Evolutionary conservation across 1,140 invertebrate genomes (phyloP).

Genomic region (Halotydeus destructor): DNA sequence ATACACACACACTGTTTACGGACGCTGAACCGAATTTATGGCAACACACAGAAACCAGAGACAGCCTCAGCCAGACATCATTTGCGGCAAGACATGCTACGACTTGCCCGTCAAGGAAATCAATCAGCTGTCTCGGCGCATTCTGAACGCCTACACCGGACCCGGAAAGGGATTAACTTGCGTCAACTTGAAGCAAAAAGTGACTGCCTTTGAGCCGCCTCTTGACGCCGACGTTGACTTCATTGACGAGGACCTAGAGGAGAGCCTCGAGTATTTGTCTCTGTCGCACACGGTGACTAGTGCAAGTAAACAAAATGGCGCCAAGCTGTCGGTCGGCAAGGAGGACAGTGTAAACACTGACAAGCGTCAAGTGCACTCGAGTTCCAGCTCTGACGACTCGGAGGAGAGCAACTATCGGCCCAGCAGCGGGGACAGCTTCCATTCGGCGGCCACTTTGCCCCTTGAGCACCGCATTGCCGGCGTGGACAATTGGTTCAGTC

Average conservation of each 20-base stretch:
- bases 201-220: constrained; percentile 24
- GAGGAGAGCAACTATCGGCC: too few relatives aligned
- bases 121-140: constrained; percentile 25
- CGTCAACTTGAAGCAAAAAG: constrained; percentile 33
- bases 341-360: neutral
- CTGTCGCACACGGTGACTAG: too few relatives aligned
- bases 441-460: neutral
- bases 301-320: neutral
- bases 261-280: constrained; percentile 8
- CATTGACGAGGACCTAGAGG: constrained; percentile 33
- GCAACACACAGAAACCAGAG: constrained; percentile 21
- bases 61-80: constrained; percentile 22
- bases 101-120: constrained; percentile 32
- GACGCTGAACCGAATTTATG: constrained; percentile 5
- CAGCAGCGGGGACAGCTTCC: neutral
- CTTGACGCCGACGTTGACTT: constrained; percentile 47
- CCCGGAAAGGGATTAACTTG: constrained; percentile 51
- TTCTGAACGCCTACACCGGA: constrained; percentile 46
- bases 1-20: constrained; percentile 3
- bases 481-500: constrained; percentile 41
- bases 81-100: constrained; percentile 22
- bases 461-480: constrained; percentile 31
- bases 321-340: neutral
- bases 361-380: neutral
- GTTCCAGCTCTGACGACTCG: neutral